A percentile compares a stretch with the other conserved stretches of the same genome.
These are phyloP conservation scores for Porites lobata DNA, from an alignment of 92 coral and sea anemone species.

Conservation along the genomic window DNA sequence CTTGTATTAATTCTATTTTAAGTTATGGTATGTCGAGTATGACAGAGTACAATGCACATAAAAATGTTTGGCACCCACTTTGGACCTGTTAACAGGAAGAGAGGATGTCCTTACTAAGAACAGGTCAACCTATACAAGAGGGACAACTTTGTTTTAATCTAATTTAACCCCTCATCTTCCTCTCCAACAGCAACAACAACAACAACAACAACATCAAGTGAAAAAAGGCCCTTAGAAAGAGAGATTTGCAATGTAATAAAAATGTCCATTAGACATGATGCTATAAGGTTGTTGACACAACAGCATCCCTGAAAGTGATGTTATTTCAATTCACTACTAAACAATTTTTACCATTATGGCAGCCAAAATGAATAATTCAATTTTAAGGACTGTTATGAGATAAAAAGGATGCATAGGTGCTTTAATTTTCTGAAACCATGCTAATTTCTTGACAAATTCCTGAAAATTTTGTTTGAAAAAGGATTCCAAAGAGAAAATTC, in stretches of 20 bases:
- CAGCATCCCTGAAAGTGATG: no score
- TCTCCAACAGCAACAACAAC: not conserved
- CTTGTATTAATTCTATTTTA: not conserved
- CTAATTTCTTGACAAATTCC: not conserved
- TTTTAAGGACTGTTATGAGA: not conserved
- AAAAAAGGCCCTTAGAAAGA: not conserved
- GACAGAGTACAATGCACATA: not conserved
- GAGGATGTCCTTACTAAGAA: not conserved
- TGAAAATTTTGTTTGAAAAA: no score
- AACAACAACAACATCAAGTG: not conserved
- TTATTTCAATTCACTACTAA: no score
- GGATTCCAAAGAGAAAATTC: no score
- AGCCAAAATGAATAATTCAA: not conserved
- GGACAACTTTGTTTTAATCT: slow-evolving; percentile 1
- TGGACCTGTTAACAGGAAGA: not conserved
- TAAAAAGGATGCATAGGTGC: not conserved
- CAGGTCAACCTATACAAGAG: not conserved
- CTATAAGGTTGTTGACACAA: no score
- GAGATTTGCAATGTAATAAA: not conserved
- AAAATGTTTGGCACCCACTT: not conserved
- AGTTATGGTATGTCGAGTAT: not conserved
- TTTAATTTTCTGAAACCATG: no score
- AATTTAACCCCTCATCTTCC: not conserved
- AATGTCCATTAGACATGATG: not conserved
- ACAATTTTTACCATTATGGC: no score